Percentiles rank a stretch among this genome's conserved stretches.
Evolutionary conservation across 2,113 vertebrate species (phyloP).

Genomic region (Melanostigma gelatinosum): DNA sequence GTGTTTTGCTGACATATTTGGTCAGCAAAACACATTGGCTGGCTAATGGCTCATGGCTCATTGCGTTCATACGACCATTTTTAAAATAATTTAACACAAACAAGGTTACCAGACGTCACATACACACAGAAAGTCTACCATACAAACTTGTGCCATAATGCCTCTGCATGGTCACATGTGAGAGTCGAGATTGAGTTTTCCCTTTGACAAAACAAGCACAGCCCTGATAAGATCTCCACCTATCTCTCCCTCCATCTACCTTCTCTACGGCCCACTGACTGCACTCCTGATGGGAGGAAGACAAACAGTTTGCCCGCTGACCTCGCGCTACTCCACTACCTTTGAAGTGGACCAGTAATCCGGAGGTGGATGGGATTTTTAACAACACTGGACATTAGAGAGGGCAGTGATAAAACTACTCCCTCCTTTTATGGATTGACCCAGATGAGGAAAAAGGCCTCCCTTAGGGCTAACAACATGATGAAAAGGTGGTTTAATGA

Average conservation of each 20-base stretch:
- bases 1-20: neutral
- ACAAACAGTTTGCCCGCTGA: constrained; percentile 61
- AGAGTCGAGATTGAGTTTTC: constrained; percentile 3
- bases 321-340: constrained; percentile 33
- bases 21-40: no score
- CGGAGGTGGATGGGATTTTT: constrained; percentile 36
- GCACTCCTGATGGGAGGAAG: constrained; percentile 34
- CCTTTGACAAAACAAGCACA: neutral
- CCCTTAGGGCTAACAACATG: constrained; percentile 42
- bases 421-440: constrained; percentile 51
- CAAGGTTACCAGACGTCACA: neutral
- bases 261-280: constrained; percentile 48
- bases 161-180: neutral
- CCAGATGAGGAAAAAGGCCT: constrained; percentile 42
- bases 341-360: constrained; percentile 66
- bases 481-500: constrained; percentile 47
- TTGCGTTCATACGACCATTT: no score
- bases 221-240: constrained; percentile 30
- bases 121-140: neutral
- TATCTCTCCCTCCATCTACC: constrained; percentile 47
- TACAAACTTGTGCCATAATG: neutral
- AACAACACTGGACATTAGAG: constrained; percentile 47
- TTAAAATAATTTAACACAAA: neutral
- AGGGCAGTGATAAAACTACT: constrained; percentile 39
- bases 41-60: no score